A percentile compares a stretch with the other conserved stretches of the same genome.
These are phyloP conservation scores for Lasioglossum albipes DNA, from an alignment of 1,140 invertebrate genomes.

Conservation along the genomic window DNA sequence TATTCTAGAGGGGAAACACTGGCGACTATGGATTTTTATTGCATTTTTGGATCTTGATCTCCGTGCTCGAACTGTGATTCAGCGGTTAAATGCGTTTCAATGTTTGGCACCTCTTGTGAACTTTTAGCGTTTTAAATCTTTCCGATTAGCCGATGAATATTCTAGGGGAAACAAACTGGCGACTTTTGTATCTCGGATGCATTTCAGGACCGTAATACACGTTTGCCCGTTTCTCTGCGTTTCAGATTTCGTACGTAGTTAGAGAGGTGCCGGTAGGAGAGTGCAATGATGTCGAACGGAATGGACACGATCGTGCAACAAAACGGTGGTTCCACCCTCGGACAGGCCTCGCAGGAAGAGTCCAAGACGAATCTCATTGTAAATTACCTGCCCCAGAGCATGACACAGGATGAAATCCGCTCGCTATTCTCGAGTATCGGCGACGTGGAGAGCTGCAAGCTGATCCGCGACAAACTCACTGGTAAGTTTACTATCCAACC, in stretches of 20 bases:
- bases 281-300: conserved; percentile 91
- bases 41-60: no score
- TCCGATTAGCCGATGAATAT: no score
- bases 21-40: no score
- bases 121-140: no score
- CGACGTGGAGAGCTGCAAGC: conserved; percentile 99
- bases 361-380: conserved; percentile 99
- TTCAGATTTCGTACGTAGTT: conserved; percentile 79
- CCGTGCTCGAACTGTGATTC: no score
- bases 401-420: conserved; percentile 99
- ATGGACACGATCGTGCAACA: conserved; percentile 87
- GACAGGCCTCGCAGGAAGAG: conserved; percentile 90
- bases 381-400: conserved; percentile 99
- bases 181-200: no score
- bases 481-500: conserved; percentile 82
- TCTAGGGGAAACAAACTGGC: no score
- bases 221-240: conserved; percentile 48
- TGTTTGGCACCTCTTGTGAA: no score
- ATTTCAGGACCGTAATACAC: no score
- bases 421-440: conserved; percentile 98
- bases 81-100: no score
- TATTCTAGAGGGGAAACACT: no score
- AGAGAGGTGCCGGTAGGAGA: conserved; percentile 63
- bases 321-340: conserved; percentile 84
- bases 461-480: conserved; percentile 98